Evolutionary conservation across 2,113 vertebrate genomes (phyloP), one percentile per base, ranked within the genome.

Genomic region (Centrocercus urophasianus): DNA sequence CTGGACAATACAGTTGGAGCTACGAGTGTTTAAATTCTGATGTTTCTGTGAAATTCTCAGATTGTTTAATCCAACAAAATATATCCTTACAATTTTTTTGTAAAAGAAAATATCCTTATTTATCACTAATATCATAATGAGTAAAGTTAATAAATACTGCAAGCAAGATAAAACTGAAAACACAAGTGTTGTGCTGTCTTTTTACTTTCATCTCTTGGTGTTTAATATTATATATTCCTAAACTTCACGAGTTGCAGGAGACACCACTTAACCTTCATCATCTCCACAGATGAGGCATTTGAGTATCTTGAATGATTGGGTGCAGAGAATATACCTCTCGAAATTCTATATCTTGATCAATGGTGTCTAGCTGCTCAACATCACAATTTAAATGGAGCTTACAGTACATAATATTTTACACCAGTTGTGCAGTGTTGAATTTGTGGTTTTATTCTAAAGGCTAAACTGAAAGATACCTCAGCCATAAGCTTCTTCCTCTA

Each of bases 41-140:
- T 80, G 95, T 98, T 97, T 97, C 97, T 97, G 95, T 98, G 97
- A 98, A 97, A 97, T 97, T 67, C 95, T 97, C 96, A 97, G 97
- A 97, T 95, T 96, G 94, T 96, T 97, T 93, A 92, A 95, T 94
- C 70, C 81, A 95, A 83, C 77, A 73, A 91, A 76, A 79, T 92
- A 97, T 94, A 94, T 89, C 90, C 86, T 97, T 97, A 97, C 89
- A 91, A 43, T 95, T 97, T 97, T 98, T 98, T 96, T 96, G 96
- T 97, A 97, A 97, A 94, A 97, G 94, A 93, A 95, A 93, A 85
- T 93, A 95, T 67, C 66, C 94, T 96, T 96, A 98, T 97, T 98
- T 98, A 98, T 98, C 96, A 95, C 85, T 90, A 92, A 86, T 96
- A 91, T 83, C 86, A 5, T 92, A 64, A 95, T 60, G 64, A 94